A percentile compares a stretch with the other conserved stretches of the same genome.
These are phyloP conservation scores for Cladopsammia gracilis DNA, from an alignment of 64 coral and sea anemone genomes.

Conservation along the genomic window DNA sequence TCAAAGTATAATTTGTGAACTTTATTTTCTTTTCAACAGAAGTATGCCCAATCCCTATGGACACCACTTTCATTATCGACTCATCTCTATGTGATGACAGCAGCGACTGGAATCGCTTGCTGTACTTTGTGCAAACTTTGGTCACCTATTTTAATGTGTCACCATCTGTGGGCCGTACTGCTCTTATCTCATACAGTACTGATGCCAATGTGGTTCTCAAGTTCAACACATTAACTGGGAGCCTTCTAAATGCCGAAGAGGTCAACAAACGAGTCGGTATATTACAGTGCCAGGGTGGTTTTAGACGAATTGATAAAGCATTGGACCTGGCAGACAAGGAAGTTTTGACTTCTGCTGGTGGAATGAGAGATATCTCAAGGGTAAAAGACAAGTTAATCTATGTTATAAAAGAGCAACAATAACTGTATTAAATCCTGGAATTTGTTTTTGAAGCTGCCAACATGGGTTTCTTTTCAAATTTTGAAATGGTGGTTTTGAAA, in stretches of 20 bases:
- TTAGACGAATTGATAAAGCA: slow-evolving; percentile 65
- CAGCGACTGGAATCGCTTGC: neutral
- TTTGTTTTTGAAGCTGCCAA: too few relatives aligned
- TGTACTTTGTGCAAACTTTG: neutral
- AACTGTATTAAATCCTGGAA: too few relatives aligned
- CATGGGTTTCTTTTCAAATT: too few relatives aligned
- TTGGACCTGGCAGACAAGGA: slow-evolving; percentile 48
- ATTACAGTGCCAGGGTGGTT: slow-evolving; percentile 40
- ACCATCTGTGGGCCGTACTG: slow-evolving; percentile 11
- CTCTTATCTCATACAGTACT: slow-evolving; percentile 11
- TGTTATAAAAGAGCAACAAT: neutral
- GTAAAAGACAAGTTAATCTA: neutral
- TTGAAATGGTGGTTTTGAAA: too few relatives aligned
- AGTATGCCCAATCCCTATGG: neutral
- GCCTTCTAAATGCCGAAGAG: neutral
- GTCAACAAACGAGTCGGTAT: slow-evolving; percentile 12
- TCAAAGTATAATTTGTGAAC: too few relatives aligned
- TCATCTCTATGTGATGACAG: neutral
- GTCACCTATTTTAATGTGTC: slow-evolving; percentile 8
- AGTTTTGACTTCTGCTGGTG: slow-evolving; percentile 38
- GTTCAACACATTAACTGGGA: slow-evolving; percentile 34
- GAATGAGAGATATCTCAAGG: slow-evolving; percentile 62
- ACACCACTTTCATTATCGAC: slow-evolving; percentile 31
- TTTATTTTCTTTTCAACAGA: too few relatives aligned
- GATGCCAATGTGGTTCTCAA: slow-evolving; percentile 25